Evolutionary conservation across 2,113 vertebrate species (phyloP), one percentile per base, ranked within the genome.

Genomic region (human): DNA sequence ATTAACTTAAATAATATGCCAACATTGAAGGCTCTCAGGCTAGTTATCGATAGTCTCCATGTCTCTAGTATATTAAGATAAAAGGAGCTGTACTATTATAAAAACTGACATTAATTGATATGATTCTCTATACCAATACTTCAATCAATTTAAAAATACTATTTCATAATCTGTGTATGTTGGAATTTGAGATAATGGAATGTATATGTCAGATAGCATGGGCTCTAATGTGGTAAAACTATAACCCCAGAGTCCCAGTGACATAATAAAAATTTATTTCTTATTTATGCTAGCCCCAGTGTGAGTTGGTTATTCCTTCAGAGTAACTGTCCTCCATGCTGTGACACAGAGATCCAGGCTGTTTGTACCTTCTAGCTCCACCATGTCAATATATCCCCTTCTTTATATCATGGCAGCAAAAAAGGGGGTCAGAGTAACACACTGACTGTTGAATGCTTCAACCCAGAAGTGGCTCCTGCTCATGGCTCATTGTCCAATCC

Each of bases 31-130:
- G 80, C 18, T 90, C 55, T 90, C 84, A 57, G 52, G 57, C 40
- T 97, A 50, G 80, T 93, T 97, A 89, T 79, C 76, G 23, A 10
- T 96, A 66, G 75, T 93, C 72, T 45, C 20, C 23, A 52, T 66
- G 80, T 94, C 88, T 94, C 96, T 88, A 79, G 43, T 59, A 40
- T 95, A 89, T 52, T 93, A 81, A 88, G 83, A 68, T 75, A 96
- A 88, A 64, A 97, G 93, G 88, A 93, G 93, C 20, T 32, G 70
- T 95, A 73, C 64, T 76, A 89, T 96, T 86, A 94, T 93, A 90
- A 96, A 95, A 96, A 85, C 94, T 96, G 90, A 83, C 90, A 94
- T 93, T 93, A 85, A 73, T 95, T 94, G 52, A 83, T 80, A 84
- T 48, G 64, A 88, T 94, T 92, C 87, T 40, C 45, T 93, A 48